These are phyloP conservation scores for Neosilurus mollespiculum DNA, from an alignment of 2,797 vertebrate genomes.

Conservation along the genomic window DNA sequence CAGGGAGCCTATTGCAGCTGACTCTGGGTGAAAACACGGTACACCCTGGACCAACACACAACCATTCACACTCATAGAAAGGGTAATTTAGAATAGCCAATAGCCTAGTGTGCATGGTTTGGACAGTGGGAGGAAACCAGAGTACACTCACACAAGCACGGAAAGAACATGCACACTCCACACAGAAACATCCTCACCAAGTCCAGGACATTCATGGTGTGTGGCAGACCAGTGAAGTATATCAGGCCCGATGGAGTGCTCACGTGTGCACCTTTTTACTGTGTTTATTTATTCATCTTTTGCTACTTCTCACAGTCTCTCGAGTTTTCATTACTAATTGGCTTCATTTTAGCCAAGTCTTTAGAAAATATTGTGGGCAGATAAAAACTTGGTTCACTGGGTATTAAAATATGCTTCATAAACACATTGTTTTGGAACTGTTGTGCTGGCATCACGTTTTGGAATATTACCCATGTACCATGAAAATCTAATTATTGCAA, in stretches of 20 bases:
- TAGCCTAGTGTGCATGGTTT: too few species aligned
- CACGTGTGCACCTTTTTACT: background rate
- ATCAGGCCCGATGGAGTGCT: background rate
- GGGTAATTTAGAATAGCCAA: too few species aligned
- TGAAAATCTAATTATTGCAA: background rate
- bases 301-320: too few species aligned
- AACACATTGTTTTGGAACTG: background rate
- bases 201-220: too few species aligned
- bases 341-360: background rate
- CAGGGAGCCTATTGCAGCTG: too few species aligned
- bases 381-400: background rate
- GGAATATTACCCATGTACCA: background rate
- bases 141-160: too few species aligned
- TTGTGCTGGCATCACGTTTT: background rate
- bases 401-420: background rate
- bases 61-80: too few species aligned
- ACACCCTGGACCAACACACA: too few species aligned
- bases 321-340: background rate
- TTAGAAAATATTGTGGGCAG: background rate
- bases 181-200: too few species aligned
- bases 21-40: too few species aligned
- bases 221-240: background rate
- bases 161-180: too few species aligned
- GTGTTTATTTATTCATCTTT: background rate
- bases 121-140: too few species aligned